Evolutionary conservation across 2,888 invertebrate genomes (phyloP).

Genomic region (Geotrupes spiniger): DNA sequence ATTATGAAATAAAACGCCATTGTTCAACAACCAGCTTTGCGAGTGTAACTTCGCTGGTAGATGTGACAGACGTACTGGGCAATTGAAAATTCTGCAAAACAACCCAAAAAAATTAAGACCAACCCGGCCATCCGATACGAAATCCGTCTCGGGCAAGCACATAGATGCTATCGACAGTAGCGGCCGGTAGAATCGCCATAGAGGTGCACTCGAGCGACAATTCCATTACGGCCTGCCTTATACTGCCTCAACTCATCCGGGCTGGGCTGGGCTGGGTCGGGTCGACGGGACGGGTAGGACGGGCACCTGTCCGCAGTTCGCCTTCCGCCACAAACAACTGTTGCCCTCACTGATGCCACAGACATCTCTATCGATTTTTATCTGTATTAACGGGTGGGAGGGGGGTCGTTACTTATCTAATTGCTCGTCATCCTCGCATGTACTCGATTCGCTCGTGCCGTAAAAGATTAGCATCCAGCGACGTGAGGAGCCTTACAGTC

Average conservation of each 20-base stretch:
- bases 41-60: no score
- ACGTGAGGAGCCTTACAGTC: no score
- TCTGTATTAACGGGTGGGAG: conserved; percentile 2
- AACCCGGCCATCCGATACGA: conserved; percentile 24
- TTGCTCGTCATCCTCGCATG: no score
- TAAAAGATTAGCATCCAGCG: no score
- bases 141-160: conserved; percentile 26
- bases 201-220: conserved; percentile 34
- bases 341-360: conserved; percentile 26
- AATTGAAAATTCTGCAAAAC: conserved; percentile 7
- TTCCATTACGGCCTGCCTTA: conserved; percentile 31
- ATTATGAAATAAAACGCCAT: no score
- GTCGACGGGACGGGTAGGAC: conserved; percentile 21
- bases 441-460: no score
- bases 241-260: conserved; percentile 11
- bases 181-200: conserved; percentile 22
- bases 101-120: conserved; percentile 11
- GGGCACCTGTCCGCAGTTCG: conserved; percentile 17
- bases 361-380: conserved; percentile 6
- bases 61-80: no score
- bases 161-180: conserved; percentile 26
- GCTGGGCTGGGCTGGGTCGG: conserved; percentile 1
- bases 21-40: no score
- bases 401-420: conserved; percentile 5
- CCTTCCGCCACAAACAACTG: conserved; percentile 29